Base-by-base conservation (phyloP, 2,113 vertebrate species). In the Eurystomus gularis region DNA sequence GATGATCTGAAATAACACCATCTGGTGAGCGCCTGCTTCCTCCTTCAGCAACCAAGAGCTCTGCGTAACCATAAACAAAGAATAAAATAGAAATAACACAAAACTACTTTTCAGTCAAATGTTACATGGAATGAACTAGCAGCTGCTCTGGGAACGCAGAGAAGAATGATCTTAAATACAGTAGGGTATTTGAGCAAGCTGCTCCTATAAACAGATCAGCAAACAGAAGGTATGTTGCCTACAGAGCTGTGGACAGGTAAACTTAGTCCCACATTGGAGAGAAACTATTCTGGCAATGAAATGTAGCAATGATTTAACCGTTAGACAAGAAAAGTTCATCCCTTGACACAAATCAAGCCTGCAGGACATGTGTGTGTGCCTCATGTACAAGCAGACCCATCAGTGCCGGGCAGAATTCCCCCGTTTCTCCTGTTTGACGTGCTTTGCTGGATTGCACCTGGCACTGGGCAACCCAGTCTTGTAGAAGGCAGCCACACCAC, bases 1-100 rank as follows among this genome's bases (percentile, higher is more conserved):
- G 78, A 95, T 62, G 65, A 91, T 94, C 84, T 85, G 84, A 78
- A 94, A 58, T 72, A 76, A 85, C 89, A 85, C 89, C 93, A 91
- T 93, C 89, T 95, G 96, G 52, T 90, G 73, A 93, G 75, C 9
- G 70, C 87, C 62, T 24, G 19, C 39, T 93, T 79, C 77, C 73
- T 76, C 87, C 93, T 39, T 62, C 83, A 82, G 83, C 78, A 40
- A 16, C 71, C 70, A 40, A 60, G 87, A 91, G 52, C 73, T 84
- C 49, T 57, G 80, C 76, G 72, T 87, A 93, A 89, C 89, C 79
- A 84, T 79, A 89, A 96, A 89, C 88, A 88, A 76, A 70, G 77
- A 87, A 84, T 82, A 91, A 89, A 94, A 92, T 3, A 88, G 83
- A 94, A 94, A 91, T 76, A 60, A 82, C 28, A 57, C 42, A 91